Conservation (phyloP, 1,140 invertebrate genomes). For the Microplitis mediator region DNA sequence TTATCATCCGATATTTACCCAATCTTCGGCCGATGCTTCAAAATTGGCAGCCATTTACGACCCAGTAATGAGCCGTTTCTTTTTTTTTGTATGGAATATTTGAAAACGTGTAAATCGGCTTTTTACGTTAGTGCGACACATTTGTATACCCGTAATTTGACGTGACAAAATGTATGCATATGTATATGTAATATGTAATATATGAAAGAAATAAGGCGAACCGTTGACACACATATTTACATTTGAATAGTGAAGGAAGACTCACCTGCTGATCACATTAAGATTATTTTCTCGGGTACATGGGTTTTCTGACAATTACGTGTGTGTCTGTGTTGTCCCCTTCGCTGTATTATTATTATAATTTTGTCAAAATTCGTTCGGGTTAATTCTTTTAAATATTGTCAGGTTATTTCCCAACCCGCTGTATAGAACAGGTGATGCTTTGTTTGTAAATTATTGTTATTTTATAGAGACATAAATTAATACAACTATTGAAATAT, state of each 20-base stretch:
- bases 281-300: conserved; percentile 25
- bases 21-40: no score
- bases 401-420: neutral
- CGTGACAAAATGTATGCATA: neutral
- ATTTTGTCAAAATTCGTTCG: conserved; percentile 2
- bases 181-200: neutral
- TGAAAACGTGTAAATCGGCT: no score
- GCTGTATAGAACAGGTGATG: conserved; percentile 8
- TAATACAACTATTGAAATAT: no score
- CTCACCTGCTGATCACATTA: conserved; percentile 23
- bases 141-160: no score
- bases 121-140: no score
- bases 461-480: no score
- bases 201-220: conserved; percentile 6
- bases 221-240: conserved; percentile 26
- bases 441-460: neutral
- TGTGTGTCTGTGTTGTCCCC: neutral
- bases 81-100: no score
- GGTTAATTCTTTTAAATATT: conserved; percentile 3
- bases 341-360: conserved; percentile 22
- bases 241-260: conserved; percentile 14
- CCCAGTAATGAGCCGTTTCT: no score
- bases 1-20: no score
- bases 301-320: conserved; percentile 22
- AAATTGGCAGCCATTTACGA: no score